These are phyloP conservation scores for Scaptomyza tumidula DNA, from an alignment of 2,888 invertebrate species.

Conservation along the genomic window DNA sequence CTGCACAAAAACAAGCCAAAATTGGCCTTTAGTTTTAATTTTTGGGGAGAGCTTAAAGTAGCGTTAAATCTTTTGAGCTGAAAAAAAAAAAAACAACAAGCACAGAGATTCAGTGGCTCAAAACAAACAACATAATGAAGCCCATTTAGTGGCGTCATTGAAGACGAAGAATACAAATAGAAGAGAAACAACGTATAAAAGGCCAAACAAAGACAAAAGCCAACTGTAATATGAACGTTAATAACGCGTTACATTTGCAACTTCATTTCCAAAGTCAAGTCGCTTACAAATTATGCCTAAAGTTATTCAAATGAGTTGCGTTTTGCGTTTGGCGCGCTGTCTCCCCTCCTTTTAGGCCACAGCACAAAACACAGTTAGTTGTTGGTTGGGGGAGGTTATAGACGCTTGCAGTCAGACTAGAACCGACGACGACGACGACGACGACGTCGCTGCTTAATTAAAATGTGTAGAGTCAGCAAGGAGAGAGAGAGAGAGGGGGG, in stretches of 20 bases:
- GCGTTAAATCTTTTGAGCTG: conserved; percentile 69
- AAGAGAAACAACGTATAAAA: neutral
- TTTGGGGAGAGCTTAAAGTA: conserved; percentile 41
- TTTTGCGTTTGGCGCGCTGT: conserved; percentile 47
- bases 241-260: conserved; percentile 81
- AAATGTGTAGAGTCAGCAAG: conserved; percentile 76
- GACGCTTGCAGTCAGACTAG: conserved; percentile 70
- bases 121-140: conserved; percentile 77
- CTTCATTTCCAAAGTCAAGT: conserved; percentile 68
- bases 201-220: conserved; percentile 38
- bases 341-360: conserved; percentile 8
- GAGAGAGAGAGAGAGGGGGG: neutral
- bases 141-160: conserved; percentile 81
- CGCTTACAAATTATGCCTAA: conserved; percentile 77
- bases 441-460: conserved; percentile 73
- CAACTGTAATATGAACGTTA: conserved; percentile 79
- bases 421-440: conserved; percentile 49
- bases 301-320: conserved; percentile 78
- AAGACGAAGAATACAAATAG: conserved; percentile 46
- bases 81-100: conserved; percentile 21
- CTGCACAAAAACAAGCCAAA: conserved; percentile 35
- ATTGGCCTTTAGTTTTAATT: conserved; percentile 11
- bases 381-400: conserved; percentile 2
- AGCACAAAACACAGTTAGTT: conserved; percentile 53
- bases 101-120: conserved; percentile 27